phyloP scores from a whole-genome alignment of 2,888 invertebrate genomes.

The Athalia circularis region DNA sequence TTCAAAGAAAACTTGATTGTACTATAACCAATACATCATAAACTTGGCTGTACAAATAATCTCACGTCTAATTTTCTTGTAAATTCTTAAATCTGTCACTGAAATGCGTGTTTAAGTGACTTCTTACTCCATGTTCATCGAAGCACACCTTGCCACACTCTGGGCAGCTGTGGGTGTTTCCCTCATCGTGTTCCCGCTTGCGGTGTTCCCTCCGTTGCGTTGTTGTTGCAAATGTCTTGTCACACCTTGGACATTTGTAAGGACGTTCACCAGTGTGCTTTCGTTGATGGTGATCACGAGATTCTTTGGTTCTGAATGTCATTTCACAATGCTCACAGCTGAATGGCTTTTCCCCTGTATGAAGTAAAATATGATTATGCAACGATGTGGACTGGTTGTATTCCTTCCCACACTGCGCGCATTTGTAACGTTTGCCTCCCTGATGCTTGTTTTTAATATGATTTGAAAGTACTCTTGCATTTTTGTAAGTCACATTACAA shows the following conservation, averaged over 20 bases:
- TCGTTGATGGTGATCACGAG: slow-evolving; percentile 44
- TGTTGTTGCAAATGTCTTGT: slow-evolving; percentile 44
- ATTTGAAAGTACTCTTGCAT: slow-evolving; percentile 43
- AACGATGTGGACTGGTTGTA: slow-evolving; percentile 46
- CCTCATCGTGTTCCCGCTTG: slow-evolving; percentile 44
- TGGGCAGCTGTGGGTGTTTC: slow-evolving; percentile 42
- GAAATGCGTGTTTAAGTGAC: slow-evolving; percentile 45
- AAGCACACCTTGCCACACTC: slow-evolving; percentile 45
- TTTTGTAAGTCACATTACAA: slow-evolving; percentile 45
- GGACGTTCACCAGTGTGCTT: slow-evolving; percentile 46
- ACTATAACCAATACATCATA: no score
- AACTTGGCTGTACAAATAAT: background rate
- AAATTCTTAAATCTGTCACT: slow-evolving; percentile 34
- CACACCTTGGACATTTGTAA: slow-evolving; percentile 45
- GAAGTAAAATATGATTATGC: slow-evolving; percentile 46
- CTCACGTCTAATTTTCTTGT: slow-evolving; percentile 34
- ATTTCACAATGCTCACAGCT: slow-evolving; percentile 46
- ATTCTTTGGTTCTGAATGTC: slow-evolving; percentile 46
- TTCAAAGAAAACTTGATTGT: no score
- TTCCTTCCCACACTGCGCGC: slow-evolving; percentile 46
- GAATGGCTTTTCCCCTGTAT: slow-evolving; percentile 45
- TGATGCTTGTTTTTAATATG: slow-evolving; percentile 46
- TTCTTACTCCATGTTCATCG: slow-evolving; percentile 44
- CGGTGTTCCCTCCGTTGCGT: slow-evolving; percentile 44
- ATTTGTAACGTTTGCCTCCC: slow-evolving; percentile 47